Evolutionary conservation across 2,888 invertebrate species (phyloP).

Genomic region (Hipparchia sbordonii): DNA sequence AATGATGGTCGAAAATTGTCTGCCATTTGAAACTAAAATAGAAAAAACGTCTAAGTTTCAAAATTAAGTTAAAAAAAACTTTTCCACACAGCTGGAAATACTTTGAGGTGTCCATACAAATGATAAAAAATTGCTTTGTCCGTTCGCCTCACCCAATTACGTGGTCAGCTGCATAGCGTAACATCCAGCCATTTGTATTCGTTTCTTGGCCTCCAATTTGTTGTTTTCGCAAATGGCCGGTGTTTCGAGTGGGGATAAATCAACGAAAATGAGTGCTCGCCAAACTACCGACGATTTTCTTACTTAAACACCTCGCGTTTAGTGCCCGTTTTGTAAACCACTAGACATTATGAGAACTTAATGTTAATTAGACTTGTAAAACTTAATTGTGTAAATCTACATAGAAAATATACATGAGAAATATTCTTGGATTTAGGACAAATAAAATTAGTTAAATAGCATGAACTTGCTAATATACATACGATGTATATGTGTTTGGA

Average conservation of each 20-base stretch:
- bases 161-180: slow-evolving; percentile 32
- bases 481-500: too few relatives aligned
- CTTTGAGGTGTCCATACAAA: neutral
- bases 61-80: neutral
- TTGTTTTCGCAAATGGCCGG: slow-evolving; percentile 32
- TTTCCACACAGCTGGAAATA: slow-evolving; percentile 1
- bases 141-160: slow-evolving; percentile 29
- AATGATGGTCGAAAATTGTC: too few relatives aligned
- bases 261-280: slow-evolving; percentile 23
- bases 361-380: neutral
- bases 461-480: too few relatives aligned
- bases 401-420: neutral
- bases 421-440: neutral
- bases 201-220: slow-evolving; percentile 33
- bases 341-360: neutral
- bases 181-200: slow-evolving; percentile 29
- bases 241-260: slow-evolving; percentile 25
- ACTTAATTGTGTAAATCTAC: neutral
- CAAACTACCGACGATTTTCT: slow-evolving; percentile 17
- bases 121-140: slow-evolving; percentile 21
- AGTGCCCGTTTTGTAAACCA: slow-evolving; percentile 3
- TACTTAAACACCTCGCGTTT: slow-evolving; percentile 5
- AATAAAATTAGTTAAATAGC: neutral
- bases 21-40: too few relatives aligned
- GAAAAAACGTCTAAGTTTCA: too few relatives aligned